phyloP scores from a whole-genome alignment of 2,888 invertebrate genomes.

The Plemyria rubiginata region DNA sequence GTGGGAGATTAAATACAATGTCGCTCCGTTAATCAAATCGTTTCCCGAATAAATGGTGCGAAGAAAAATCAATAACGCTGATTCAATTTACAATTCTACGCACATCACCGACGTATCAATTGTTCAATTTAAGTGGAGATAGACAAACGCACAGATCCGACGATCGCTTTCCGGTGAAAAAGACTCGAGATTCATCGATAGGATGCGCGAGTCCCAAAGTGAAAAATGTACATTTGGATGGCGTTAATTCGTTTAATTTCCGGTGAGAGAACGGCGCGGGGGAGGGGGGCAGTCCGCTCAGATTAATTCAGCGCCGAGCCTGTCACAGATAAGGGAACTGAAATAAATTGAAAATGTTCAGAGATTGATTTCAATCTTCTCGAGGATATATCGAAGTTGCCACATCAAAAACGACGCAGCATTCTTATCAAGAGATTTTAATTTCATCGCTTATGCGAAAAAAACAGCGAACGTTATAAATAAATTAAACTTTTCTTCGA shows the following conservation, averaged over 20 bases:
- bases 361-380: constrained; percentile 84
- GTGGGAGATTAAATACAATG: constrained; percentile 42
- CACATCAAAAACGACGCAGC: constrained; percentile 65
- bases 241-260: constrained; percentile 86
- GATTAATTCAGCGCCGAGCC: constrained; percentile 83
- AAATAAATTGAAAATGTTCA: constrained; percentile 86
- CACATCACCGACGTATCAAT: constrained; percentile 83
- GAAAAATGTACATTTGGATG: constrained; percentile 85
- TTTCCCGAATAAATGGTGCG: constrained; percentile 77
- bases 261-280: constrained; percentile 70
- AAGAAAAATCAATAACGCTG: constrained; percentile 77
- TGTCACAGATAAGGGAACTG: constrained; percentile 83
- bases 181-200: constrained; percentile 81
- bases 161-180: constrained; percentile 79
- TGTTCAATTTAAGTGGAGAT: constrained; percentile 81
- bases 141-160: constrained; percentile 80
- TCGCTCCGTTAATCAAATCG: constrained; percentile 73
- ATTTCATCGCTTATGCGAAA: constrained; percentile 50
- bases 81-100: constrained; percentile 82
- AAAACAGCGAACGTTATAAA: constrained; percentile 63
- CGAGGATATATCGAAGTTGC: constrained; percentile 75
- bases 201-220: constrained; percentile 80
- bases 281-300: constrained; percentile 69
- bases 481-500: constrained; percentile 61
- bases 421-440: constrained; percentile 59